Evolutionary conservation across 2,888 invertebrate genomes (phyloP).

Genomic region (Schrankia costaestrigalis): DNA sequence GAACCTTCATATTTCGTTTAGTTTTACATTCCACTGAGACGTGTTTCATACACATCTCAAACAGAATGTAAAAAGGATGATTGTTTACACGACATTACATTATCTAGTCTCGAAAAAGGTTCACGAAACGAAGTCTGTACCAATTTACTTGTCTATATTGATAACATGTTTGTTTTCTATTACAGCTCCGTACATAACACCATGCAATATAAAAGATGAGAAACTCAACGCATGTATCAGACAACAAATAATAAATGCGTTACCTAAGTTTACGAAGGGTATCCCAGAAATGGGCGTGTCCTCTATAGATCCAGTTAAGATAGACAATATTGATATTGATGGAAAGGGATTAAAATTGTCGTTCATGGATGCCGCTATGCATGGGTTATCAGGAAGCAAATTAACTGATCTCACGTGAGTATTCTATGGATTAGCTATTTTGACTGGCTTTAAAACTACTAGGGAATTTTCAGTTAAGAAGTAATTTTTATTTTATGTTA

Average conservation of each 20-base stretch:
- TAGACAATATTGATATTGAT: conserved; percentile 61
- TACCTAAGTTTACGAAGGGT: conserved; percentile 61
- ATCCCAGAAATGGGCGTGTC: conserved; percentile 60
- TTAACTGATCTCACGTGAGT: conserved; percentile 60
- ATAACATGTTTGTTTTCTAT: conserved; percentile 15
- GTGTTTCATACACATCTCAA: too few species aligned
- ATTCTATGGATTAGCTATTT: not conserved
- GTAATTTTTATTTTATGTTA: too few species aligned
- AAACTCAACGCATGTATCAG: conserved; percentile 51
- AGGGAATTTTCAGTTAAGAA: too few species aligned
- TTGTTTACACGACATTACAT: too few species aligned
- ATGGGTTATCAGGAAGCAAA: conserved; percentile 51
- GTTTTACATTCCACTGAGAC: too few species aligned
- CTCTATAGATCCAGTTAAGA: conserved; percentile 58
- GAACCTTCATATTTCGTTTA: too few species aligned
- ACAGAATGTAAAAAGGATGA: too few species aligned
- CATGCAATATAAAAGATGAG: conserved; percentile 45
- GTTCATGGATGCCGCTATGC: conserved; percentile 54
- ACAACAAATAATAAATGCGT: conserved; percentile 47
- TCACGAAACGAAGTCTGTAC: too few species aligned
- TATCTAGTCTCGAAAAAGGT: too few species aligned
- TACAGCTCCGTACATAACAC: conserved; percentile 64
- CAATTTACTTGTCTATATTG: conserved; percentile 1
- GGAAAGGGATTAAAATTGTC: conserved; percentile 59
- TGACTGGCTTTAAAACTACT: too few species aligned